Conservation (phyloP, 2,113 vertebrate genomes). For the Balaeniceps rex region DNA sequence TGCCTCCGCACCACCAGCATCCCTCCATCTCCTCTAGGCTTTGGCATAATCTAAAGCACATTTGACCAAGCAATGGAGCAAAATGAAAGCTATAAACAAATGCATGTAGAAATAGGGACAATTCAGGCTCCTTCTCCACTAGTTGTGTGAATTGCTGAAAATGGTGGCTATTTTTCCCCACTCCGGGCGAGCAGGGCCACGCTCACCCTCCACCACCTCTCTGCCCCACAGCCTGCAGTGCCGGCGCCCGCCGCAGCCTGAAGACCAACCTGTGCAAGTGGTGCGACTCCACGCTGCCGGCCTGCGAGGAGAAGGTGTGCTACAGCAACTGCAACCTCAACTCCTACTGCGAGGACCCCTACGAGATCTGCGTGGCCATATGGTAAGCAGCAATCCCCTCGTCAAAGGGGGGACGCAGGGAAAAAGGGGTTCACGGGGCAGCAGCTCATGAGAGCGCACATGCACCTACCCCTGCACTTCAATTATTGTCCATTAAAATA, state of each 20-base stretch:
- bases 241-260: conserved; percentile 70
- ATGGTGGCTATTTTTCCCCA: not conserved
- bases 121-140: rapidly evolving
- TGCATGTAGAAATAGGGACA: rapidly evolving
- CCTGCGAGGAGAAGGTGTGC: conserved; percentile 80
- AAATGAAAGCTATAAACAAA: not conserved
- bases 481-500: not conserved
- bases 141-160: rapidly evolving
- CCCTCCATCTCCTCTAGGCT: not conserved
- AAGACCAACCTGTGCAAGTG: conserved; percentile 85
- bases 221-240: conserved; percentile 17
- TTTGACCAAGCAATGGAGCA: not conserved
- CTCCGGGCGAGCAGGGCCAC: not conserved
- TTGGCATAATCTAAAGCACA: not conserved
- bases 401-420: rapidly evolving
- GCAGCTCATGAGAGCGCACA: rapidly evolving
- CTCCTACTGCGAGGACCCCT: conserved; percentile 78
- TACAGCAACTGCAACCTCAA: conserved; percentile 84
- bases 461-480: not conserved
- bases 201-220: not conserved
- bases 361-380: conserved; percentile 87
- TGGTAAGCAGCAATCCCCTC: conserved; percentile 70
- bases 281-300: conserved; percentile 79
- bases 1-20: not conserved
- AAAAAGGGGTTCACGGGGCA: rapidly evolving